Evolutionary conservation across 2,797 vertebrate species (phyloP).

Genomic region (Naso thynnoides): DNA sequence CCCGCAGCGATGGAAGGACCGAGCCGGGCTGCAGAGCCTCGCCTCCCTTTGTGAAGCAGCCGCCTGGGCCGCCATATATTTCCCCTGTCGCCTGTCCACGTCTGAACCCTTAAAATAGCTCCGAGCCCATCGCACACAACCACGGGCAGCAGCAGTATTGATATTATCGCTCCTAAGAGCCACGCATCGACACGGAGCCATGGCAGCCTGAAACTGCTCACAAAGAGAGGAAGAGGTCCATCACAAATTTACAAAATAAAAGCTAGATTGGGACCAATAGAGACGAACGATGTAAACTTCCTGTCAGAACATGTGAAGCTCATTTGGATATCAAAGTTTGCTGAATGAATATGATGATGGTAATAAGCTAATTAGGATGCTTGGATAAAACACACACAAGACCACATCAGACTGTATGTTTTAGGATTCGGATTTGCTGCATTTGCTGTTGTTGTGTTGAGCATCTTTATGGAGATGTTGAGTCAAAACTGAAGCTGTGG

Average conservation of each 20-base stretch:
- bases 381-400: slow-evolving; percentile 15
- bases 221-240: slow-evolving; percentile 1
- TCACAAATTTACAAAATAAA: too few species aligned
- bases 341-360: slow-evolving; percentile 31
- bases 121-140: slow-evolving; percentile 51
- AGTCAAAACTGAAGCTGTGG: not conserved
- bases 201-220: slow-evolving; percentile 28
- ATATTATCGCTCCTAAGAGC: slow-evolving; percentile 58
- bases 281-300: too few species aligned
- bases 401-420: not conserved
- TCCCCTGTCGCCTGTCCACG: slow-evolving; percentile 70
- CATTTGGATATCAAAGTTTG: slow-evolving; percentile 40
- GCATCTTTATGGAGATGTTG: not conserved
- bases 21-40: slow-evolving; percentile 55
- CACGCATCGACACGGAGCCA: slow-evolving; percentile 51
- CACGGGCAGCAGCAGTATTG: slow-evolving; percentile 52
- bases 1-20: slow-evolving; percentile 51
- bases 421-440: not conserved
- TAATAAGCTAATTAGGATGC: slow-evolving; percentile 16
- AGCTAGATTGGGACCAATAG: too few species aligned
- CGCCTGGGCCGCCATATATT: slow-evolving; percentile 66
- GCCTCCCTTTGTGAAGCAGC: slow-evolving; percentile 67
- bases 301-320: not conserved
- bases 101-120: slow-evolving; percentile 77
- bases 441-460: not conserved